These are phyloP conservation scores for Cephalotes varians DNA, from an alignment of 2,888 invertebrate species.

Conservation along the genomic window DNA sequence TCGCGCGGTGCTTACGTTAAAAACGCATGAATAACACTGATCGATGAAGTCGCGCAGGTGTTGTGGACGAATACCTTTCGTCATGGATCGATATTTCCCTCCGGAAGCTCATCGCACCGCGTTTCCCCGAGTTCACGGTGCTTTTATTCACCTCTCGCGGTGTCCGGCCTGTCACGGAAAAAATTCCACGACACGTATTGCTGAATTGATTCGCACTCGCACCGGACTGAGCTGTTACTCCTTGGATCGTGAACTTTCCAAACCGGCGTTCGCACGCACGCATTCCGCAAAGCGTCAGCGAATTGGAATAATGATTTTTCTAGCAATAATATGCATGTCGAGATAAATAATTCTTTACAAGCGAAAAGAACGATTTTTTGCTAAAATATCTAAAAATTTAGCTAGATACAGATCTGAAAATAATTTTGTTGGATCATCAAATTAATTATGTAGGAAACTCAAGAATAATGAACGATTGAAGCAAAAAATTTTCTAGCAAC, in stretches of 20 bases:
- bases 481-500: too few species aligned
- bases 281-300: not conserved
- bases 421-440: too few species aligned
- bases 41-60: constrained; percentile 64
- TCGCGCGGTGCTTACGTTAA: constrained; percentile 36
- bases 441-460: too few species aligned
- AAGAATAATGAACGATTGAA: too few species aligned
- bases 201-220: not conserved
- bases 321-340: not conserved
- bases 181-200: constrained; percentile 15
- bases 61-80: constrained; percentile 49
- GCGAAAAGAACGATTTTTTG: too few species aligned
- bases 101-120: constrained; percentile 23
- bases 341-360: not conserved
- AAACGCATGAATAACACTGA: constrained; percentile 28
- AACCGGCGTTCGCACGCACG: not conserved
- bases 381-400: too few species aligned
- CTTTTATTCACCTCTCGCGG: not conserved
- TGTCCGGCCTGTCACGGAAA: constrained; percentile 17
- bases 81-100: constrained; percentile 55
- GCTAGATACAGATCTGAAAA: too few species aligned
- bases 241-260: constrained; percentile 16
- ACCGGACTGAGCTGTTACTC: not conserved
- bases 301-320: not conserved
- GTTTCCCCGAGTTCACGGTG: constrained; percentile 1